Conservation (phyloP, 2,888 invertebrate genomes). For the Parnassius glacialis region DNA sequence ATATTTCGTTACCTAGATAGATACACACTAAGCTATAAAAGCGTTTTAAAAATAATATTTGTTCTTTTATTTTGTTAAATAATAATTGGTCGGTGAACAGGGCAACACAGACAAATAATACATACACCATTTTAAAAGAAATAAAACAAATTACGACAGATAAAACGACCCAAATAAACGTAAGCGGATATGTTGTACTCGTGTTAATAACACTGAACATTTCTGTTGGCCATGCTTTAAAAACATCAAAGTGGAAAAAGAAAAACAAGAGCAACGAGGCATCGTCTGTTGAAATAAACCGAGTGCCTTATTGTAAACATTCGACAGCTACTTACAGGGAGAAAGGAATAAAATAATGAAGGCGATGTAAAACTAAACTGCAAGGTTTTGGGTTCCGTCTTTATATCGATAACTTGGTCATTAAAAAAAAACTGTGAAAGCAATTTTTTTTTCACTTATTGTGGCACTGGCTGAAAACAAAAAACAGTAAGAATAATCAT, state of each 20-base stretch:
- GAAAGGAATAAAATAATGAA: constrained; percentile 12
- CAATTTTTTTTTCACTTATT: too few relatives aligned
- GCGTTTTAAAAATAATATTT: too few relatives aligned
- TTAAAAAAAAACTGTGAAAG: too few relatives aligned
- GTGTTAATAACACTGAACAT: constrained; percentile 23
- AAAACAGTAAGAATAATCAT: too few relatives aligned
- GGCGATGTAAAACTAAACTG: background rate
- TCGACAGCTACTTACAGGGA: constrained; percentile 37
- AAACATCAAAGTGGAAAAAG: constrained; percentile 40
- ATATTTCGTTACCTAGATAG: too few relatives aligned
- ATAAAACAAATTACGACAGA: constrained; percentile 13
- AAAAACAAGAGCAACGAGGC: constrained; percentile 33
- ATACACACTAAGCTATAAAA: too few relatives aligned
- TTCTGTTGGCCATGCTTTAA: constrained; percentile 39
- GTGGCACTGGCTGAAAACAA: too few relatives aligned
- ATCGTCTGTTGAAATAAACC: constrained; percentile 42
- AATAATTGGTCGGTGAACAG: too few relatives aligned
- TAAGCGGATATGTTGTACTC: constrained; percentile 25
- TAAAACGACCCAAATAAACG: constrained; percentile 7
- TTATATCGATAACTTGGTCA: too few relatives aligned
- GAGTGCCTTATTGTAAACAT: constrained; percentile 46
- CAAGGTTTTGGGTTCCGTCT: constrained; percentile 7
- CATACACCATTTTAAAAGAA: background rate
- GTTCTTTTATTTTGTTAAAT: too few relatives aligned
- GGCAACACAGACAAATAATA: too few relatives aligned